phyloP scores from a whole-genome alignment of 2,797 vertebrate genomes.

The Chlorospingus flavigularis region DNA sequence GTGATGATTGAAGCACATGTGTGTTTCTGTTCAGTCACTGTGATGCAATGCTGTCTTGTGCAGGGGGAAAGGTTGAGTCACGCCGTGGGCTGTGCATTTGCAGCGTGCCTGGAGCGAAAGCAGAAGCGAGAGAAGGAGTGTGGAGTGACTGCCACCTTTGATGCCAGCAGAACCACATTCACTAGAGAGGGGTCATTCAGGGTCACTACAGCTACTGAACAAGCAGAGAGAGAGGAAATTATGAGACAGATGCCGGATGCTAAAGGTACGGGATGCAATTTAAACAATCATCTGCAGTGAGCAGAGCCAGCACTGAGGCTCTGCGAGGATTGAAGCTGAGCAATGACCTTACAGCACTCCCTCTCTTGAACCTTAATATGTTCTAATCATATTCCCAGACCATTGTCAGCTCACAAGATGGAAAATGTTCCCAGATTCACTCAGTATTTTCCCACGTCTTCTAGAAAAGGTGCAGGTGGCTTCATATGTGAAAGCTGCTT shows the following conservation, averaged over 20 bases:
- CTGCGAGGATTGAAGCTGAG: neutral
- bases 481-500: neutral
- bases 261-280: slow-evolving; percentile 72
- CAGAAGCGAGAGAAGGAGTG: slow-evolving; percentile 99
- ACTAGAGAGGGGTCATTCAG: slow-evolving; percentile 97
- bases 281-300: neutral
- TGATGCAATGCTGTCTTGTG: slow-evolving; percentile 40
- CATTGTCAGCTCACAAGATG: neutral
- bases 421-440: neutral
- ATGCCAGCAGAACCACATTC: slow-evolving; percentile 96
- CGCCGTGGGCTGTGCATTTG: slow-evolving; percentile 96
- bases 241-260: slow-evolving; percentile 95
- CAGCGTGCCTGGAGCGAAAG: slow-evolving; percentile 95
- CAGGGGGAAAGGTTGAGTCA: slow-evolving; percentile 97
- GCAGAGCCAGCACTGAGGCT: neutral
- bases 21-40: neutral
- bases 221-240: slow-evolving; percentile 94
- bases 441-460: neutral
- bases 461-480: neutral
- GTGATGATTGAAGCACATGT: neutral
- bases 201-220: slow-evolving; percentile 95
- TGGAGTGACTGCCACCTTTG: slow-evolving; percentile 97
- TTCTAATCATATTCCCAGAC: neutral
- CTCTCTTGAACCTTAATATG: neutral
- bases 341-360: neutral